Base-by-base conservation (phyloP, 2,888 invertebrate genomes). In the Drosophila ustulata region DNA sequence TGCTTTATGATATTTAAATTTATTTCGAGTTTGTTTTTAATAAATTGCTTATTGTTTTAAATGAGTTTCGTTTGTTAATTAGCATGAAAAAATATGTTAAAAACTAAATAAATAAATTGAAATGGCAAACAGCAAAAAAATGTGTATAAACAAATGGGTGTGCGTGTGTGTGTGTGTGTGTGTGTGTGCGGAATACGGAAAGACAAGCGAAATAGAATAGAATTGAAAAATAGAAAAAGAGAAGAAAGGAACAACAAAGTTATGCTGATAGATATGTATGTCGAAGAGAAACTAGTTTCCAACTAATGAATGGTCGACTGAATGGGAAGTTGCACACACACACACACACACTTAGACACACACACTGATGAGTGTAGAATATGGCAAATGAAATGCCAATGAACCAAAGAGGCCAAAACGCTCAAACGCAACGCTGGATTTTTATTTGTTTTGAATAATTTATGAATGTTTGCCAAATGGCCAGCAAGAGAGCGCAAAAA, bases 321-420 rank as follows among this genome's bases (percentile, higher is more conserved):
- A 85, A 82, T 82, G 78, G 79, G 83, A 78, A 80, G 82, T 78
- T 71, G 66, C 66, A 23, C 34, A 62, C 39, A 75, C 23, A 59
- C 66, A 51, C 56, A 65, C 34, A 49, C 8, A 67, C 47, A 49
- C 30, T 51, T 13, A 66, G 26, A 39, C 39, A 58, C 25, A 57
- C 37, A 7, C 8, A 37, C 11, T 46, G 57, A 41, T 51, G 9
- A 47, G 28, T 32, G 37, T 32, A 56, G 68, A 64, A 68, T 67
- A 71, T 63, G 70, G 71, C 56, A 56, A 63, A 83, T 70, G 80
- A 87, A 83, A 83, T 83, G 83, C 83, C 83, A 83, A 83, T 83
- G 83, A 83, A 83, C 83, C 83, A 83, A 75, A 82, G 83, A 87
- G 87, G 83, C 83, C 83, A 73, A 86, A 81, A 69, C 41, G 46